Evolutionary conservation across 2,113 vertebrate species (phyloP), one percentile per base, ranked within the genome.

Genomic region (Vimba vimba): DNA sequence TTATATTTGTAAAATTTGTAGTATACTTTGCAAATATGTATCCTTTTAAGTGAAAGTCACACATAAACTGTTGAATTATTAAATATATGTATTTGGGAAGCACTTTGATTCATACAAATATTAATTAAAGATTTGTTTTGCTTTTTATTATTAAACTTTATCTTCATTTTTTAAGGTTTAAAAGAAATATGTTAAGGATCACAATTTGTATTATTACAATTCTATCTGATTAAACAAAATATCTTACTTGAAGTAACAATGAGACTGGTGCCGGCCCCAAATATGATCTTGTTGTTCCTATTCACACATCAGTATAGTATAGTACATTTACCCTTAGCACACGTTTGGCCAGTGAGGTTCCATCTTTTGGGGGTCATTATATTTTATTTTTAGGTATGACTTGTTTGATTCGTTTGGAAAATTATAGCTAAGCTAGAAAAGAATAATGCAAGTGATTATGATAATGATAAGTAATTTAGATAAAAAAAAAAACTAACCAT

Each of bases 211-310:
- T 79, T 11, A 15, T 17, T 21, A 55, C 25, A 1, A 17, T 77
- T 5, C 2, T 55, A 21, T 57, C 10, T 11, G 10, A 25, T 43
- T 0, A 64, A 71, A 59, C 73, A n/a, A 17, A 71, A 47, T 74
- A 1, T 77, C 75, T 87, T 87, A 87, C 85, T 82, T 76, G 62
- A 71, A n/a, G 69, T 33, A 57, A 84, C 73, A 62, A 2, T 73
- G 21, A 88, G 25, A 62, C 50, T 64, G 21, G 84, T 87, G 39
- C 78, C 78, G 3, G 66, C 43, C 69, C 83, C 87, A 83, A 86
- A 86, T 27, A 88, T 79, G 0, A 92, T 13, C 45, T 89, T 91
- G 33, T 57, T 27, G 17, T 39, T 12, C 30, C 45, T n/a, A 79
- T 79, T 88, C 89, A 89, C 88, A 89, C 88, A 86, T 19, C 60